Conservation (phyloP, 2,888 invertebrate species). For the Temnothorax unifasciatus region DNA sequence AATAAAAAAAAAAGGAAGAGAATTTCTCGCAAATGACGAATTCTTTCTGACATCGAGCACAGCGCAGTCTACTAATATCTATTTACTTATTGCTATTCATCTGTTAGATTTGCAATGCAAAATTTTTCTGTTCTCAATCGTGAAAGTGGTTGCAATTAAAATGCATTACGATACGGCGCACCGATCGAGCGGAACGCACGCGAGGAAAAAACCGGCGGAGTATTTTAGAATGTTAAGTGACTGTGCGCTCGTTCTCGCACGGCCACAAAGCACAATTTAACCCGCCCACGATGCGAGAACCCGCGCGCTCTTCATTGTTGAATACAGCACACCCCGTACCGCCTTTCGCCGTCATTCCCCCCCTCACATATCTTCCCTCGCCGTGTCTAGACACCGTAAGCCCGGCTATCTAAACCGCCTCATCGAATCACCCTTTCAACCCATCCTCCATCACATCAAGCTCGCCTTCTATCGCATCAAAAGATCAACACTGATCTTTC, state of each 20-base stretch:
- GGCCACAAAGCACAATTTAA: slow-evolving; percentile 48
- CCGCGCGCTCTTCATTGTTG: not conserved
- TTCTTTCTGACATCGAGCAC: not conserved
- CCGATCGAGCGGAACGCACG: not conserved
- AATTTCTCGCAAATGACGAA: not conserved
- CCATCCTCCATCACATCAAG: slow-evolving; percentile 29
- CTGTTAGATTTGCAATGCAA: not conserved
- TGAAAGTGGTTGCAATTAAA: slow-evolving; percentile 10
- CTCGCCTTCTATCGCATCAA: slow-evolving; percentile 21
- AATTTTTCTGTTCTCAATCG: slow-evolving; percentile 24
- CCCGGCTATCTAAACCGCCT: slow-evolving; percentile 40
- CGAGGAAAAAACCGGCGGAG: not conserved
- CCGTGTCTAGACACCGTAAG: slow-evolving; percentile 40
- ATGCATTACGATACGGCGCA: slow-evolving; percentile 12
- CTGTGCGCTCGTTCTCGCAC: not conserved
- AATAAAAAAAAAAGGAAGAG: not conserved
- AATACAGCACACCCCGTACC: slow-evolving; percentile 11
- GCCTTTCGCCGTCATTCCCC: slow-evolving; percentile 24
- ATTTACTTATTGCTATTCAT: not conserved
- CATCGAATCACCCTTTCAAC: slow-evolving; percentile 30
- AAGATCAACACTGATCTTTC: slow-evolving; percentile 45
- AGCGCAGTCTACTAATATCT: not conserved
- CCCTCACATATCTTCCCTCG: slow-evolving; percentile 7
- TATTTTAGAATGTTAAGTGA: slow-evolving; percentile 50
- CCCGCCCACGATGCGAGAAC: not conserved